Evolutionary conservation across 2,113 vertebrate genomes (phyloP).

Genomic region (Emberiza fucata): DNA sequence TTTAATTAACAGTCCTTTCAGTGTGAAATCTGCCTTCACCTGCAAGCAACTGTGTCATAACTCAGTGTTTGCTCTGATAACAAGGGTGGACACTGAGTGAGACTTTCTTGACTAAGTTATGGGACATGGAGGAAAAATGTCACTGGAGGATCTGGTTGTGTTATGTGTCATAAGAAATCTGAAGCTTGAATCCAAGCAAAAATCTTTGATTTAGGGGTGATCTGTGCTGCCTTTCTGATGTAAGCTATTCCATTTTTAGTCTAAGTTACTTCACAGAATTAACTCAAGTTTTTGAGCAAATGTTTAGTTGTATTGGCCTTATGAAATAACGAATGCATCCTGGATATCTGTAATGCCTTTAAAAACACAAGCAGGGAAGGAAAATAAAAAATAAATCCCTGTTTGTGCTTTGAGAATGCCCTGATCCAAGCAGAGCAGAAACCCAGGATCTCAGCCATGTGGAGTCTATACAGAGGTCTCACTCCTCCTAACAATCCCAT

Average conservation of each 20-base stretch:
- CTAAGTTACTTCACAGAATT: background rate
- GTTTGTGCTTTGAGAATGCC: background rate
- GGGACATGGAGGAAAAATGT: background rate
- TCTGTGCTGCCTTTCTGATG: background rate
- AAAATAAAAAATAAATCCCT: background rate
- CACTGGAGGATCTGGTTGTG: background rate
- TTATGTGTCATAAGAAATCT: background rate
- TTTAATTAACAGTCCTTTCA: background rate
- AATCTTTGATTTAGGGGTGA: background rate
- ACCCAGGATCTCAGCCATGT: background rate
- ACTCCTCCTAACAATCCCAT: background rate
- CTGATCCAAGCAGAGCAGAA: background rate
- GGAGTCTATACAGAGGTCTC: background rate
- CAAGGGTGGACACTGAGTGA: background rate
- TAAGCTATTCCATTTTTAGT: background rate
- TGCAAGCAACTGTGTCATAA: background rate
- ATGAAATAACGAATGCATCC: background rate
- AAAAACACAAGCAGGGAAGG: background rate
- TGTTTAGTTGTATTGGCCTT: background rate
- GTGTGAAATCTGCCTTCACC: background rate
- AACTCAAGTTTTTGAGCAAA: background rate
- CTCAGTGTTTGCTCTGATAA: background rate
- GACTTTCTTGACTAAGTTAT: background rate
- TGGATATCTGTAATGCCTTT: background rate
- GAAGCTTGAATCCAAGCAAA: background rate